Evolutionary conservation across 2,797 vertebrate genomes (phyloP).

Genomic region (Crenichthys baileyi): DNA sequence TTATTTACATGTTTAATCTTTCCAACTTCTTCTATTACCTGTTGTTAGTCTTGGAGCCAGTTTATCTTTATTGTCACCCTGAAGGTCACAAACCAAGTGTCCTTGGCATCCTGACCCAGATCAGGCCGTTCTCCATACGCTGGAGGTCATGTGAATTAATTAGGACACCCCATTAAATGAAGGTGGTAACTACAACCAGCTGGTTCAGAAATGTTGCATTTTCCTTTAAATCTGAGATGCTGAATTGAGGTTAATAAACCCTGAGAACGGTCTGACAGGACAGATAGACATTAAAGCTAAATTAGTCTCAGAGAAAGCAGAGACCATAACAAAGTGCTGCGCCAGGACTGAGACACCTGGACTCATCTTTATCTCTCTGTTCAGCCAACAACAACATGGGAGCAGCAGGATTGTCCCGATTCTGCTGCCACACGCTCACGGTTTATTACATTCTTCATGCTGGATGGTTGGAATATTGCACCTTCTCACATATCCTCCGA

Average conservation of each 20-base stretch:
- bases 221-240: background rate
- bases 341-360: constrained; percentile 1
- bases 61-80: no score
- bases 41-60: no score
- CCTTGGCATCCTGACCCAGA: no score
- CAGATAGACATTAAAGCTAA: background rate
- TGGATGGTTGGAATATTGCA: constrained; percentile 14
- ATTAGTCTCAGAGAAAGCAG: background rate
- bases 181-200: background rate
- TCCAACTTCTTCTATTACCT: no score
- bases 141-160: no score
- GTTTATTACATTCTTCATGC: constrained; percentile 19
- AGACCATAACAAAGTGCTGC: background rate
- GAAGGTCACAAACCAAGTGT: no score
- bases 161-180: no score
- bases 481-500: constrained; percentile 5
- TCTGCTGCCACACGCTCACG: constrained; percentile 28
- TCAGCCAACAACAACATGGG: constrained; percentile 29
- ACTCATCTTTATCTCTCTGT: background rate
- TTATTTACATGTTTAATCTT: no score
- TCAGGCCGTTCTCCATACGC: no score
- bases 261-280: background rate
- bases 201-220: background rate
- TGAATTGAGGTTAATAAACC: background rate
- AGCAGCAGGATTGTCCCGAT: constrained; percentile 13